Conservation (phyloP, 2,888 invertebrate genomes). For the Orthonychiurus folsomi region DNA sequence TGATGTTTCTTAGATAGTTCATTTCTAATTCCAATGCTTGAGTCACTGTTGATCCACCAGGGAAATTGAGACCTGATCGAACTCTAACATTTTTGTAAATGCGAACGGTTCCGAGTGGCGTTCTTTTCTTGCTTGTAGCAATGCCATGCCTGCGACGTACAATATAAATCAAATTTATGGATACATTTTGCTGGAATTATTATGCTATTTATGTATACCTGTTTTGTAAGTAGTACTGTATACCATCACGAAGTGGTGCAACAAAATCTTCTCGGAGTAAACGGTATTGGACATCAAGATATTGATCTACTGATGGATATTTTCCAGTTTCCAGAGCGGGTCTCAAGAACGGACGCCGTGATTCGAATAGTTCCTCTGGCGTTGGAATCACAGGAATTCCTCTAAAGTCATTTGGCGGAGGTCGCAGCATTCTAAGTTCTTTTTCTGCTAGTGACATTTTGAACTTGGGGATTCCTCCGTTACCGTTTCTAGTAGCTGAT, state of each 20-base stretch:
- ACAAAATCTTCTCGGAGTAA: slow-evolving; percentile 71
- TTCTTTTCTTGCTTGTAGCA: slow-evolving; percentile 19
- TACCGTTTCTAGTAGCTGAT: slow-evolving; percentile 25
- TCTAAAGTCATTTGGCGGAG: slow-evolving; percentile 15
- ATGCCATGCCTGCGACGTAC: slow-evolving; percentile 17
- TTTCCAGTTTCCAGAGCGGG: slow-evolving; percentile 55
- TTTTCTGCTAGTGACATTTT: too few species aligned
- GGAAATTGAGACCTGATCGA: slow-evolving; percentile 18
- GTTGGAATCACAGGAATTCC: slow-evolving; percentile 30
- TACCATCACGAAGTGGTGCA: slow-evolving; percentile 59
- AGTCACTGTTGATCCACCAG: slow-evolving; percentile 19
- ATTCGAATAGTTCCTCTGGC: slow-evolving; percentile 24
- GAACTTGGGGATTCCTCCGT: too few species aligned
- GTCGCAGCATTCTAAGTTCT: slow-evolving; percentile 12
- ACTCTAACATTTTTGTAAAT: slow-evolving; percentile 31
- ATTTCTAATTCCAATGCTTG: slow-evolving; percentile 40
- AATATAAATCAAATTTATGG: not conserved
- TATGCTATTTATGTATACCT: slow-evolving; percentile 38
- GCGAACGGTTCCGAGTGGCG: slow-evolving; percentile 33
- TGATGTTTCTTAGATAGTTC: slow-evolving; percentile 42
- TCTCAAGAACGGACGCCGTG: slow-evolving; percentile 47
- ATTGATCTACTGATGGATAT: slow-evolving; percentile 59
- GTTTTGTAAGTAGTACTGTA: slow-evolving; percentile 51
- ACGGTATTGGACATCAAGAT: slow-evolving; percentile 67
- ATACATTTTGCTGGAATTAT: not conserved